Base-by-base conservation (phyloP, 2,113 vertebrate species). In the Mus spicilegus region DNA sequence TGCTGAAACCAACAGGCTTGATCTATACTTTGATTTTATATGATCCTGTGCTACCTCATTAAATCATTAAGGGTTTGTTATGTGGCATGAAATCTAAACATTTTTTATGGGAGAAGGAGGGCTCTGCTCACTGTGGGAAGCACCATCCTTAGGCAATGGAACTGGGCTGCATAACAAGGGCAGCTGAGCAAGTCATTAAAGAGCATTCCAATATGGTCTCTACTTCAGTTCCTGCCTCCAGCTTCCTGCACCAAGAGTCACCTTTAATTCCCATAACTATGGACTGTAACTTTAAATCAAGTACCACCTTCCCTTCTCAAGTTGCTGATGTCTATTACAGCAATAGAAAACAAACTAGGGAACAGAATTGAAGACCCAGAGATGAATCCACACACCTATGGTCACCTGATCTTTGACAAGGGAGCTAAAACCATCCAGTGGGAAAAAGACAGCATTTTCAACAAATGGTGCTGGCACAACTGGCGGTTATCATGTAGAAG, bases 1-100 rank as follows among this genome's bases (percentile, higher is more conserved):
- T 69, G 16, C 58, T 90, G 9, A 33, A 51, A 51, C 78, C 11
- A 89, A 36, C 6, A 77, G 70, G n/a, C 26, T 30, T 86, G 58
- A 51, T 70, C 63, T 85, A 61, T 39, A 63, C 39, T 90, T 89
- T 94, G 36, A 65, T 92, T 96, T 94, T 93, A 87, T 95, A 69
- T 90, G 69, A 72, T 77, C 77, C 46, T 91, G 28, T 19, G 63
- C 49, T 96, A 76, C 77, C 91, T 87, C 22, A 67, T 94, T 76
- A 85, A 77, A 72, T 96, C 14, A 70, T 88, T 77, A 94, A 89
- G 54, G 77, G 72, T 67, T 92, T 89, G 82, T 87, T 24, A 93
- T 92, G 13, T 30, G 80, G 51, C 63, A 26, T 63, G 6, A 95
- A 33, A 49, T 82, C 33, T 84, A 56, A 81, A 26, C 14, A 6